These are phyloP conservation scores for Hippoglossus stenolepis DNA, from an alignment of 2,113 vertebrate species.

Conservation along the genomic window DNA sequence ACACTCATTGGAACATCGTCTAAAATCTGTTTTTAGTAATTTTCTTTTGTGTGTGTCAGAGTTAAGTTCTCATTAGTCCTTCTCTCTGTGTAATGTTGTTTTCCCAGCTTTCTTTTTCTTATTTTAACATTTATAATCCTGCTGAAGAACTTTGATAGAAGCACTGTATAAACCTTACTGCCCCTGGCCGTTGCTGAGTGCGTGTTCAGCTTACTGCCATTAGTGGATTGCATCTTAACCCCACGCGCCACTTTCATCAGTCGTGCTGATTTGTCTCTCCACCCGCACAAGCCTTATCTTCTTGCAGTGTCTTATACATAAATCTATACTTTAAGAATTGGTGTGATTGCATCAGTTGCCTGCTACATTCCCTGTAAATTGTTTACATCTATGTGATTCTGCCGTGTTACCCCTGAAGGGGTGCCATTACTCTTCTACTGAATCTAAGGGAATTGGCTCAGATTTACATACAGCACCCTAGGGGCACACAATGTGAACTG, in stretches of 20 bases:
- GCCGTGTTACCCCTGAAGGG: conserved; percentile 8
- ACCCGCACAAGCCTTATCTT: background rate
- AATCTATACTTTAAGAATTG: conserved; percentile 19
- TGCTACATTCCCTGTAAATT: conserved; percentile 19
- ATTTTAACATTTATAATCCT: background rate
- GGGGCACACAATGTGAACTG: conserved; percentile 9
- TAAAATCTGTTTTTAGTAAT: conserved; percentile 13
- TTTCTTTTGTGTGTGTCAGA: conserved; percentile 23
- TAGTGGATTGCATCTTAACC: background rate
- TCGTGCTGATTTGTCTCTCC: background rate
- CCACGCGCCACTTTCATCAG: background rate
- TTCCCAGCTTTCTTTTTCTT: background rate
- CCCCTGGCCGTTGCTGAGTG: background rate
- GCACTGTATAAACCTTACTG: background rate
- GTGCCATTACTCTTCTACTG: conserved; percentile 14
- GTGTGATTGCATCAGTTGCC: conserved; percentile 15
- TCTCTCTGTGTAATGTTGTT: background rate
- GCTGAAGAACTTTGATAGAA: background rate
- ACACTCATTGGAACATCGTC: conserved; percentile 22
- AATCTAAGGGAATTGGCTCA: conserved; percentile 21
- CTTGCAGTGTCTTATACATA: background rate
- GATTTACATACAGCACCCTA: conserved; percentile 15
- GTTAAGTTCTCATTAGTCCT: conserved; percentile 2
- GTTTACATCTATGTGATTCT: background rate
- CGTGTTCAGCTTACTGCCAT: background rate